Base-by-base conservation (phyloP, 2,888 invertebrate species). In the Caenorhabditis sp. region DNA sequence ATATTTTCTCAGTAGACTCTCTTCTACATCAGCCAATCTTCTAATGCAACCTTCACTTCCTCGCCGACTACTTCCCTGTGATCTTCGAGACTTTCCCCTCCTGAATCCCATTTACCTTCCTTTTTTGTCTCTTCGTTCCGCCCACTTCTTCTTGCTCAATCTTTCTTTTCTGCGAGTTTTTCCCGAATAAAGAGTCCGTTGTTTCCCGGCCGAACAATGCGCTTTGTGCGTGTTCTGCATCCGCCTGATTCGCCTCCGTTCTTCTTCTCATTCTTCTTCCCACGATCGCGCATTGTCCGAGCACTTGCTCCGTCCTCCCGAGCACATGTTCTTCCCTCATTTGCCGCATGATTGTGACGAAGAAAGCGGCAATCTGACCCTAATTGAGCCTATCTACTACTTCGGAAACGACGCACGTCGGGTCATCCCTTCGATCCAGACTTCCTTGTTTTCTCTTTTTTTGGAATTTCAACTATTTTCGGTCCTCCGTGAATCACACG, bases 201-300 rank as follows among this genome's bases (percentile, higher is more conserved):
- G 46, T 46, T 46, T 46, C 46, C 24, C 35, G n/a, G 5, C 24
- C 41, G 5, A 46, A 24, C 24, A 46, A 24, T 8, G 46, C n/a
- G n/a, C 46, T 46, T 46, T 46, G 46, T 46, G n/a, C 37, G 37
- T 37, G 37, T 37, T 41, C n/a, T 26, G 46, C 46, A 26, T 46
- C 46, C 46, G 46, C 46, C 22, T 46, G 46, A 46, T 46, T 46
- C 13, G n/a, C 43, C 22, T n/a, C n/a, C n/a, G n/a, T n/a, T n/a
- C n/a, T n/a, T n/a, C n/a, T 43, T 43, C 43, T 26, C 46, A 20
- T 24, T 22, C 45, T 22, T 20, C 24, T 20, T 45, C 45, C 45
- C 45, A 45, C 45, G 24, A 11, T 20, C 22, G 45, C 45, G 24
- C 45, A 24, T 17, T 9, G 41, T 41, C 41, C 41, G 45, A 45